Conservation (phyloP, 2,113 vertebrate species). For the Syngnathus scovelli region DNA sequence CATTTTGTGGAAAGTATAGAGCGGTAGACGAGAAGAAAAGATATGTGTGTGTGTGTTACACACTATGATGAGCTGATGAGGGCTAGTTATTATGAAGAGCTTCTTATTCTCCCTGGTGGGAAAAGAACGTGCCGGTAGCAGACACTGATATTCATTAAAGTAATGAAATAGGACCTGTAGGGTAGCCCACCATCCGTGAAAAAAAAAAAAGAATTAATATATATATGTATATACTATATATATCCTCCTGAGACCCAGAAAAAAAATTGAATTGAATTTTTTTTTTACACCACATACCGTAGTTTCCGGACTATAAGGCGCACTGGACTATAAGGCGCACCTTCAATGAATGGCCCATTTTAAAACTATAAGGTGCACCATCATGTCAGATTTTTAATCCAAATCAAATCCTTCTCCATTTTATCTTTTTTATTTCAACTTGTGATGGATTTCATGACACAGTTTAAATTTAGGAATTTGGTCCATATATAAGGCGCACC, state of each 20-base stretch:
- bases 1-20: slow-evolving; percentile 8
- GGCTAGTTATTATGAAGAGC: slow-evolving; percentile 61
- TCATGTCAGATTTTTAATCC: too few relatives aligned
- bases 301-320: too few relatives aligned
- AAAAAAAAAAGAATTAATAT: too few relatives aligned
- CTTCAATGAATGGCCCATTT: too few relatives aligned
- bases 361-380: too few relatives aligned
- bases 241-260: too few relatives aligned
- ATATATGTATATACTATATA: neutral
- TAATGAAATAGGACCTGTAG: slow-evolving; percentile 50
- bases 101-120: slow-evolving; percentile 44
- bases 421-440: too few relatives aligned
- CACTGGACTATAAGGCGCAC: too few relatives aligned
- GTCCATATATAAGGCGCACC: too few relatives aligned
- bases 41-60: slow-evolving; percentile 7
- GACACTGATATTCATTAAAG: slow-evolving; percentile 58
- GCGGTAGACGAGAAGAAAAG: slow-evolving; percentile 26
- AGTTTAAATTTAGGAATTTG: too few relatives aligned
- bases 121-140: slow-evolving; percentile 36
- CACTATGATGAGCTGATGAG: slow-evolving; percentile 56
- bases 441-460: too few relatives aligned
- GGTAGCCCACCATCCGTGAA: neutral
- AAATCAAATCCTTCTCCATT: too few relatives aligned
- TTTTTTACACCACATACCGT: neutral
- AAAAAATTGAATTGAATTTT: neutral